A percentile compares a stretch with the other conserved stretches of the same genome.
phyloP scores from a whole-genome alignment of 1,140 invertebrate genomes.

The Cydia strobilella region DNA sequence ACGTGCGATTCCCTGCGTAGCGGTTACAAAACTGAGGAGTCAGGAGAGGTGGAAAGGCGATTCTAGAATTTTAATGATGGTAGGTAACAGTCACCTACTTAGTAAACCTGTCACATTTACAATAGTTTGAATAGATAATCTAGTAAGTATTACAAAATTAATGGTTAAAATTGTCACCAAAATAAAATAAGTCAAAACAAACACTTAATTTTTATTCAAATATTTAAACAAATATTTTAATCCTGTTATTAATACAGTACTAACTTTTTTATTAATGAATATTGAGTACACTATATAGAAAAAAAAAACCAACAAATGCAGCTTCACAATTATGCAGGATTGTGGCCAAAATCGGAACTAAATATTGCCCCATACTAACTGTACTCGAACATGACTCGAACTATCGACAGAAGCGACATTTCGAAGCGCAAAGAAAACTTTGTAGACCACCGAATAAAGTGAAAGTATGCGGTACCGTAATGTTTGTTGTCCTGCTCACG shows the following conservation, averaged over 20 bases:
- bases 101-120: constrained; percentile 13
- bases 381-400: background rate
- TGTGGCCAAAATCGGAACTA: background rate
- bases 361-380: background rate
- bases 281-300: too few species aligned
- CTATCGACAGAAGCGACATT: background rate
- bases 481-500: background rate
- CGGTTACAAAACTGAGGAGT: constrained; percentile 30
- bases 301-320: too few species aligned
- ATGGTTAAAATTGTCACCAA: background rate
- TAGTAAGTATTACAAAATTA: background rate
- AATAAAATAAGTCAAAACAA: background rate
- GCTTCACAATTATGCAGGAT: background rate
- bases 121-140: background rate
- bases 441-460: constrained; percentile 11
- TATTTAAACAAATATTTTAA: too few species aligned
- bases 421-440: background rate
- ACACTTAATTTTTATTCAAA: too few species aligned
- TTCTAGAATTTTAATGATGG: constrained; percentile 22
- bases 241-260: background rate
- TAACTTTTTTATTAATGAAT: background rate
- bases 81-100: constrained; percentile 31
- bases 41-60: constrained; percentile 24
- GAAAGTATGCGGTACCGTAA: constrained; percentile 31
- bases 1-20: constrained; percentile 1